Evolutionary conservation across 2,797 vertebrate species (phyloP), one percentile per base, ranked within the genome.

Genomic region (Leptoclinus maculatus): DNA sequence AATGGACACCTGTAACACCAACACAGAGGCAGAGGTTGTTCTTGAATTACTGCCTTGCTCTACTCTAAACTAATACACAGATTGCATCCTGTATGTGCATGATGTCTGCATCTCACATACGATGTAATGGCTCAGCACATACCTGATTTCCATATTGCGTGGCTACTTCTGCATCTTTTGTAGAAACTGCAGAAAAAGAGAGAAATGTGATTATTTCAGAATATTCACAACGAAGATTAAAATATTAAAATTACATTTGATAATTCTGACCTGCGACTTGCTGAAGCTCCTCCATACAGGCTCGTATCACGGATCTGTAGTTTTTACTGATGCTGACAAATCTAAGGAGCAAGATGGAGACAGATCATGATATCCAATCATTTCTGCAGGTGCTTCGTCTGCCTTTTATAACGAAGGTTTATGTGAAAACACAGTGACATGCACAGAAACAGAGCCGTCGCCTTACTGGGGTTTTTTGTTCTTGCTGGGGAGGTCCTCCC

Each of bases 301-400:
- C 98, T 86, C 97, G 93, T 49, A 99, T 97, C 73, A 99, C 97
- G 0, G 98, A 99, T 16, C 98, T 96, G 87, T 99, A 99, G 92
- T 97, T 97, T 93, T 98, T 99, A 92, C 98, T 99, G 79, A 99
- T 96, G 91, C 96, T 96, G 89, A 98, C 96, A 87, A 98, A 96
- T 29, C 98, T 99, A 88, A 36, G 56, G 27, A 72, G 21, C 7
- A 70, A 76, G 45, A 70, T 11, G 74, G 3, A 47, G 27, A 66
- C 5, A 68, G 38, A 67, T 68, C 7, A 59, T 14, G 8, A 64
- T 4, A 63, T 39, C 4, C 2, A 19, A 39, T 17, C 2, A 57
- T 25, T 57, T 9, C 17, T 41, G 7, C 17, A 19, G 41, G 14
- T n/a, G 45, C 27, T 63, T 47, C 6, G 12, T 49, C 25, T 27